Base-by-base conservation (phyloP, 2,888 invertebrate species). In the Stenchaetothrips biformis region DNA sequence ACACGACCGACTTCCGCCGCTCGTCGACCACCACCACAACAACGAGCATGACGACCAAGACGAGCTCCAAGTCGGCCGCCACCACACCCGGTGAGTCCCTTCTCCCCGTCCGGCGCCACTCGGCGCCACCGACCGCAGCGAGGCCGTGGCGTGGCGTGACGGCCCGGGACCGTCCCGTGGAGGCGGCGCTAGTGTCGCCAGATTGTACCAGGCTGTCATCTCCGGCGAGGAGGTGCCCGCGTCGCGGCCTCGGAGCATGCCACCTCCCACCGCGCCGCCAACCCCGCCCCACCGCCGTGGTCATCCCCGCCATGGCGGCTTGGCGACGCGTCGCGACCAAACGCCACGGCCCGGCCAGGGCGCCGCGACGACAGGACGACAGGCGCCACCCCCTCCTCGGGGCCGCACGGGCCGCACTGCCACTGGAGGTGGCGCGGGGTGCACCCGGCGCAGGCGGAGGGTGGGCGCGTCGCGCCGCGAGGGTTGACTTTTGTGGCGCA, bases 171-270 rank as follows among this genome's bases (percentile, higher is more conserved):
- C 37, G 37, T 37, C 37, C 37, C 67, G 67, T 21, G 67, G 67
- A 18, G 21, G 67, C 67, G 67, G 67, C 67, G 67, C 67, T 67
- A 67, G 67, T 67, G 67, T 67, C 67, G 67, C 67, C 67, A 67
- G 67, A 67, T 67, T 67, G 21, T 6, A 67, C 67, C 67, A n/a
- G 67, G 67, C 67, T 21, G n/a, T n/a, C 67, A 67, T n/a, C n/a
- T n/a, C 21, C 21, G 18, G 21, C 67, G 21, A n/a, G 67, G 67
- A 67, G 67, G 67, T 67, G 67, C 9, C 21, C 67, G 13, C 53
- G 53, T 37, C 53, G 53, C 53, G 53, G 53, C 2, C 53, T 9
- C 53, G 53, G 53, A 9, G 13, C 53, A 16, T 16, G 53, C 1
- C 53, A 4, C 53, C 53, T 53, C 53, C 53, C 53, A 16, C 53